Percentiles rank a stretch among this genome's conserved stretches.
phyloP scores from a whole-genome alignment of 2,888 invertebrate genomes.

The Chrysolina americana region DNA sequence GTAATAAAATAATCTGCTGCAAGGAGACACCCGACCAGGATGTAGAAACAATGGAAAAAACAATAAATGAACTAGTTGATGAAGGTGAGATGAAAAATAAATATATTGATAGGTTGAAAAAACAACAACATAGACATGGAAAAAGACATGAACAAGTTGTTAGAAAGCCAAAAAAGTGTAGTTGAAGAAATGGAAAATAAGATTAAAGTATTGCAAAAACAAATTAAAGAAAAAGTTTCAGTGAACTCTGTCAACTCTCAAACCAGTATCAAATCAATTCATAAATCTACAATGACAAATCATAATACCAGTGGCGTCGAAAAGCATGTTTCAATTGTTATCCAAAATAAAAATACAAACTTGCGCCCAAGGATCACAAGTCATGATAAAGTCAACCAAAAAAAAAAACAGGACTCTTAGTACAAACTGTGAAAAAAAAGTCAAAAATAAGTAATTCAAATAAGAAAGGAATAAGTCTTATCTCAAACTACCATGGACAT shows the following conservation, averaged over 20 bases:
- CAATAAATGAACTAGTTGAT: not conserved
- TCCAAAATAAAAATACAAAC: not conserved
- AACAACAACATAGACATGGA: slow-evolving; percentile 1
- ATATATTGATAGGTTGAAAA: not conserved
- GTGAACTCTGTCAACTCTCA: slow-evolving; percentile 10
- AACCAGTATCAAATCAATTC: not conserved
- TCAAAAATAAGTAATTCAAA: no score
- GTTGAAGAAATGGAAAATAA: slow-evolving; percentile 25
- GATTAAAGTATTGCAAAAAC: not conserved
- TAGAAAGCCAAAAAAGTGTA: not conserved
- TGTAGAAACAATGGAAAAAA: not conserved
- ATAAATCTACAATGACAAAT: slow-evolving; percentile 1
- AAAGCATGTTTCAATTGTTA: not conserved
- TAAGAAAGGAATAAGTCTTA: not conserved
- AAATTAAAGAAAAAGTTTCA: slow-evolving; percentile 20
- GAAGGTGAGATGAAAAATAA: not conserved
- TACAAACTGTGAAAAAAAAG: no score
- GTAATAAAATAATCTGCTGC: not conserved
- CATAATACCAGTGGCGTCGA: not conserved
- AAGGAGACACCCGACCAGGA: not conserved
- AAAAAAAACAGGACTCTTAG: not conserved
- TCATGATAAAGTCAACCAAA: slow-evolving; percentile 12
- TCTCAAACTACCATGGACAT: slow-evolving; percentile 17
- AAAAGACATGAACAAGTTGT: slow-evolving; percentile 1
- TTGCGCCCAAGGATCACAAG: slow-evolving; percentile 2